These are phyloP conservation scores for Bolinopsis microptera DNA, from an alignment of 37 sponge, comb jelly and placozoan species.

Conservation along the genomic window DNA sequence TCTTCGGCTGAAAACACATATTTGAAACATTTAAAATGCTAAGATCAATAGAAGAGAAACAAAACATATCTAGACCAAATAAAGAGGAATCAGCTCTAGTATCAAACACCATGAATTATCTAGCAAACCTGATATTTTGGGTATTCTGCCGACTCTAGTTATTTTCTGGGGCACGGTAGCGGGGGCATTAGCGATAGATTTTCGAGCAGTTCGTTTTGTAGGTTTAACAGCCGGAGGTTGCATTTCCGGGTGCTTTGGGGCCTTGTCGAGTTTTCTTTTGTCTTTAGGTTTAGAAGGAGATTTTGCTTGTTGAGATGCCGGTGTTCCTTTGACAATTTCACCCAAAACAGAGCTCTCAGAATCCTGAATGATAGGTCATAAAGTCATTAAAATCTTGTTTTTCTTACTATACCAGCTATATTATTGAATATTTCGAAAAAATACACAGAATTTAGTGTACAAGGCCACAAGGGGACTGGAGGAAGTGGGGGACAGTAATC, in stretches of 20 bases:
- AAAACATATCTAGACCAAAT: no score
- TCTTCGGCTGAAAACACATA: not conserved
- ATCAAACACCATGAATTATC: no score
- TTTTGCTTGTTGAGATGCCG: not conserved
- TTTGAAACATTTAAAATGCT: no score
- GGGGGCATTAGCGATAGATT: slow-evolving; percentile 43
- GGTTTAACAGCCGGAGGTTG: not conserved
- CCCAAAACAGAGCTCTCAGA: not conserved
- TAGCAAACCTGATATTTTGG: slow-evolving; percentile 51
- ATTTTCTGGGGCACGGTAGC: slow-evolving; percentile 17
- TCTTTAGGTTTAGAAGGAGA: not conserved
- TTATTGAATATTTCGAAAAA: no score
- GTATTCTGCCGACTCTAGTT: slow-evolving; percentile 1
- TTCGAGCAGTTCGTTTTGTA: slow-evolving; percentile 13
- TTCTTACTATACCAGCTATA: no score
- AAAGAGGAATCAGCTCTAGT: no score
- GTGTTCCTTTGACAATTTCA: not conserved
- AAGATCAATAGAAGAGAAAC: no score
- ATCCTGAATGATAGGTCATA: not conserved
- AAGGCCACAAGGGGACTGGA: no score
- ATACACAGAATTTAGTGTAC: no score
- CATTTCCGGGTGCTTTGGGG: slow-evolving; percentile 6
- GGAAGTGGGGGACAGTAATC: no score
- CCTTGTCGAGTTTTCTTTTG: slow-evolving; percentile 46
- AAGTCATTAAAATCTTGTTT: no score